A percentile compares a stretch with the other conserved stretches of the same genome.
phyloP scores from a whole-genome alignment of 2,113 vertebrate genomes.

The Cercopithecus mona region DNA sequence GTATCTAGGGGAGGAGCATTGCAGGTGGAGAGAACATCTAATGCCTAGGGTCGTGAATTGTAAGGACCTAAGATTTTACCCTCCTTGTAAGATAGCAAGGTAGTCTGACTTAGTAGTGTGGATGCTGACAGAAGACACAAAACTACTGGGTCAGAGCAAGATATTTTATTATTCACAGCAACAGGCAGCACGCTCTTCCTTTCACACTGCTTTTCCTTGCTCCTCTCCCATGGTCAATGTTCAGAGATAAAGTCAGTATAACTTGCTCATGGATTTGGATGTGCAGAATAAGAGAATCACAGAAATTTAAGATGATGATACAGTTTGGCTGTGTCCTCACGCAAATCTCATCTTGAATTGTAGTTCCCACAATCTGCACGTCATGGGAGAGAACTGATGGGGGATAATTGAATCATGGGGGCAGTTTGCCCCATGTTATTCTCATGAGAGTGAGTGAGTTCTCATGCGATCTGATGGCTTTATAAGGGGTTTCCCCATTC shows the following conservation, averaged over 20 bases:
- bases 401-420: too few species aligned
- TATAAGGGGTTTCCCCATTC: too few species aligned
- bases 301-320: neutral
- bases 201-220: rapidly evolving
- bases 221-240: neutral
- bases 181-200: neutral
- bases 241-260: neutral
- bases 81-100: neutral
- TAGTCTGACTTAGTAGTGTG: neutral
- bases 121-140: neutral
- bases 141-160: neutral
- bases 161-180: neutral
- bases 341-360: too few species aligned
- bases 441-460: too few species aligned
- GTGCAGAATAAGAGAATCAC: neutral
- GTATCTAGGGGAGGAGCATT: neutral
- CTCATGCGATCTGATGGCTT: too few species aligned
- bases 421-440: too few species aligned
- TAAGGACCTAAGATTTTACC: neutral
- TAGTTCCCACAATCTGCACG: too few species aligned
- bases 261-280: neutral
- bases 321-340: too few species aligned
- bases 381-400: too few species aligned
- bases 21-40: neutral
- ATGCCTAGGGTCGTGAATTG: neutral